phyloP scores from a whole-genome alignment of 2,113 vertebrate genomes.

The Thomomys bottae region DNA sequence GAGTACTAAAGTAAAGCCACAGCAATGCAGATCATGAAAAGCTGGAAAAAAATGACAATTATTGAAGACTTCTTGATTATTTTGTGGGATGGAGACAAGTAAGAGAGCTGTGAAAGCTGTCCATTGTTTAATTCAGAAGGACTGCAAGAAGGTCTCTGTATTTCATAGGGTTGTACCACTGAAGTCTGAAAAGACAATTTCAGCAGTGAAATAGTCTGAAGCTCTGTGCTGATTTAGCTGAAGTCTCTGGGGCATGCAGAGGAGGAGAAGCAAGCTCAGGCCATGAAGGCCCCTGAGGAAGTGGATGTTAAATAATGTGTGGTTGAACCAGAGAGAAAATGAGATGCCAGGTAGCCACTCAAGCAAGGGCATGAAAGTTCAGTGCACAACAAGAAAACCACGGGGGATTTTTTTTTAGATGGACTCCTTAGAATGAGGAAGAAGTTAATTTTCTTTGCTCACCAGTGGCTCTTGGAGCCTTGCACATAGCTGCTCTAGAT shows the following conservation, averaged over 20 bases:
- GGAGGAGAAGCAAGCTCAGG: no score
- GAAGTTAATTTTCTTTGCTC: background rate
- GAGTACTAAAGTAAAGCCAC: background rate
- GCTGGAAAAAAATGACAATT: background rate
- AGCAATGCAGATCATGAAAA: background rate
- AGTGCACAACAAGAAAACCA: background rate
- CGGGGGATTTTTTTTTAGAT: background rate
- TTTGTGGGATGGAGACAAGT: background rate
- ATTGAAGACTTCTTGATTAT: background rate
- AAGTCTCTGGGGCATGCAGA: background rate
- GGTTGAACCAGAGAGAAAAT: background rate
- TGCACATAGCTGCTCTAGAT: no score
- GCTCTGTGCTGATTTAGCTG: background rate
- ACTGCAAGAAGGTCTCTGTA: no score
- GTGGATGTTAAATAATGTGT: background rate
- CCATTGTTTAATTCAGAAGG: background rate
- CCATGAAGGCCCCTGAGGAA: background rate
- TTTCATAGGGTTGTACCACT: background rate
- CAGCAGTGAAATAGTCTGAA: background rate
- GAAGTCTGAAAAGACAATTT: background rate
- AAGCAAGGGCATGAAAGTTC: background rate
- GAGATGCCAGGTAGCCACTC: background rate
- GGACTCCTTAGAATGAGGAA: background rate
- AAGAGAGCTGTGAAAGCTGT: background rate
- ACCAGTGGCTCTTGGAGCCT: accelerated